Percentiles rank a stretch among this genome's conserved stretches.
phyloP scores from a whole-genome alignment of 2,797 vertebrate genomes.

The Syndactyla subalaris region DNA sequence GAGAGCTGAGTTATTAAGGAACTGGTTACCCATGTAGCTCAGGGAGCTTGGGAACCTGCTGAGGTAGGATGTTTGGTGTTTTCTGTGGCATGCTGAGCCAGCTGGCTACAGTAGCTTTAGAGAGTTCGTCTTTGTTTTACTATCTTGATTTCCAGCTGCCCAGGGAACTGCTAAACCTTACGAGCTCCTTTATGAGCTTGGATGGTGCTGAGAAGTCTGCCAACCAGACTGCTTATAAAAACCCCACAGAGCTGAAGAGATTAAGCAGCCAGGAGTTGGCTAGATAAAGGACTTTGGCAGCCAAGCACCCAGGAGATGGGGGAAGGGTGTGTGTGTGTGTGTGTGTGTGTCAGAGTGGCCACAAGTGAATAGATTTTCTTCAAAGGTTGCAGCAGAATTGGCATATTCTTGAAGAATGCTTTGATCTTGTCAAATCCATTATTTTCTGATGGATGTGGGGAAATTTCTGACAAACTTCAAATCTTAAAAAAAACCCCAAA shows the following conservation, averaged over 20 bases:
- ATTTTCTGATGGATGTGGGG: not conserved
- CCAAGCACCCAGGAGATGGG: not conserved
- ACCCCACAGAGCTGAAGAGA: not conserved
- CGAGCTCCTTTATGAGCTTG: not conserved
- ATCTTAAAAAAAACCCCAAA: not conserved
- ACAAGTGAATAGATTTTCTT: not conserved
- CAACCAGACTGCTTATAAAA: not conserved
- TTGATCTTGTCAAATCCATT: not conserved
- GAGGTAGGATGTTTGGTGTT: not conserved
- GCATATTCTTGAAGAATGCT: not conserved
- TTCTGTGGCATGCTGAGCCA: not conserved
- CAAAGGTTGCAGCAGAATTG: not conserved
- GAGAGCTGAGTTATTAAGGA: not conserved
- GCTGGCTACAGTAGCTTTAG: not conserved
- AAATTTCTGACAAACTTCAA: not conserved
- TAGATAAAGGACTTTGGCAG: not conserved
- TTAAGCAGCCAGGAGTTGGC: not conserved
- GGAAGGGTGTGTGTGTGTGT: no score
- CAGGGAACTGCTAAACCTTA: not conserved
- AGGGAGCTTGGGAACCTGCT: not conserved
- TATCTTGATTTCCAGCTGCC: not conserved
- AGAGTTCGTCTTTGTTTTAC: not conserved
- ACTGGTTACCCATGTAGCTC: rapidly evolving
- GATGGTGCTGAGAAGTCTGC: not conserved
- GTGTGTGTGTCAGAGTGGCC: no score